phyloP scores from a whole-genome alignment of 2,888 invertebrate genomes.

The Euplagia quadripunctaria region DNA sequence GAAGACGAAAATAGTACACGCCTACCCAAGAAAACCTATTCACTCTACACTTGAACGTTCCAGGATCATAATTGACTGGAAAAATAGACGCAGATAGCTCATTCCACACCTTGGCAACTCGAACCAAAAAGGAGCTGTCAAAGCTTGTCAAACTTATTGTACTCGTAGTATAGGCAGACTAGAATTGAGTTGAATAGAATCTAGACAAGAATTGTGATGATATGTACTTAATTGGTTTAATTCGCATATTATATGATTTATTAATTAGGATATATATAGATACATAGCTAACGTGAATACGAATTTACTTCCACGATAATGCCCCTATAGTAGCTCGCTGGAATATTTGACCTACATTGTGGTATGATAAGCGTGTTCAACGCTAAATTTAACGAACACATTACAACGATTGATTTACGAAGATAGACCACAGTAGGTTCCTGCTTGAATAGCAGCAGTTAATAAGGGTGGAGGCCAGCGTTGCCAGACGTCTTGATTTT shows the following conservation, averaged over 20 bases:
- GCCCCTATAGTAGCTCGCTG: constrained; percentile 67
- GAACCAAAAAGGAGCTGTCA: too few relatives aligned
- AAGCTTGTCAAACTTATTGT: too few relatives aligned
- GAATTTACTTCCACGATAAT: constrained; percentile 64
- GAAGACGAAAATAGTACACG: too few relatives aligned
- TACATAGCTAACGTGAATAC: constrained; percentile 30
- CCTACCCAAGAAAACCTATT: too few relatives aligned
- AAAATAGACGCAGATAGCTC: too few relatives aligned
- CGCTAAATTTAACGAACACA: constrained; percentile 43
- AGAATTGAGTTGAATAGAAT: too few relatives aligned
- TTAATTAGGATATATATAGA: constrained; percentile 1
- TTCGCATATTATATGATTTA: not conserved
- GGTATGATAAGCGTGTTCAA: constrained; percentile 60
- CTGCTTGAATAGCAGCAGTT: not conserved
- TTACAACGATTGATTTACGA: constrained; percentile 33
- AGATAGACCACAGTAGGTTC: not conserved
- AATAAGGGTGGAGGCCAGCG: too few relatives aligned
- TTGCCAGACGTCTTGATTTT: too few relatives aligned
- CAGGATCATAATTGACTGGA: too few relatives aligned
- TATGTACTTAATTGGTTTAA: not conserved
- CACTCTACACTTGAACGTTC: too few relatives aligned
- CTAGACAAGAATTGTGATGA: not conserved
- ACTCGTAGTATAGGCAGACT: too few relatives aligned
- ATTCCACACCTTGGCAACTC: too few relatives aligned
- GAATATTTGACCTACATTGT: constrained; percentile 67